Evolutionary conservation across 53 echinoderm and acorn worm genomes (phyloP).

Genomic region (Paracentrotus lividus): DNA sequence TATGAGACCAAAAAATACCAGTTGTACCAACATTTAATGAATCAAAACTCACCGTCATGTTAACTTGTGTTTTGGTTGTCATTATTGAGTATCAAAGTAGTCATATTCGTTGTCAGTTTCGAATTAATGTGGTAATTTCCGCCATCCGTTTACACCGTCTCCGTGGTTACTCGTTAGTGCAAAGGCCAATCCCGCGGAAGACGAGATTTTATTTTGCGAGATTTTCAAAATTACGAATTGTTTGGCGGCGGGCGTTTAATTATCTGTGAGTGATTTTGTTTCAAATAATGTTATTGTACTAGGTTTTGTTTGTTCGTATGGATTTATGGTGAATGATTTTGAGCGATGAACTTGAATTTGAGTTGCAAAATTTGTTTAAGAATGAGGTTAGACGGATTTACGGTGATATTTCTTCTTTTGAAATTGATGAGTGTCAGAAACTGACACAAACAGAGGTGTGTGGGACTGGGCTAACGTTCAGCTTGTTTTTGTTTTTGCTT

Average conservation of each 20-base stretch:
- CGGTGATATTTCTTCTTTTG: background rate
- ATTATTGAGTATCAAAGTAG: background rate
- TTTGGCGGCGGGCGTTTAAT: background rate
- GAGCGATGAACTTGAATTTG: background rate
- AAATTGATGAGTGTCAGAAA: too few relatives aligned
- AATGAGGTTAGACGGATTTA: background rate
- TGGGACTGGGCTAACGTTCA: background rate
- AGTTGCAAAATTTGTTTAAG: background rate
- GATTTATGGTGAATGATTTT: background rate
- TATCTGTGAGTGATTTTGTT: background rate
- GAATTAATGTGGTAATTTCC: background rate
- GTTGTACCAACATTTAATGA: too few relatives aligned
- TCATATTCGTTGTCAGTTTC: background rate
- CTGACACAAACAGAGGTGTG: background rate
- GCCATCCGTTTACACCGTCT: background rate
- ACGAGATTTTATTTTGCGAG: background rate
- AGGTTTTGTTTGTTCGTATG: background rate
- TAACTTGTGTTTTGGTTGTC: conserved; percentile 50
- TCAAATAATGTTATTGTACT: background rate
- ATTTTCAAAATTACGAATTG: background rate
- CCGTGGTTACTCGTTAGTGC: conserved; percentile 6
- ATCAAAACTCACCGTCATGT: conserved; percentile 48
- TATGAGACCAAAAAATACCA: background rate
- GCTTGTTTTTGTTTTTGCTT: too few relatives aligned
- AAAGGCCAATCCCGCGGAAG: background rate